Percentiles rank a stretch among this genome's conserved stretches.
phyloP scores from a whole-genome alignment of 2,797 vertebrate genomes.

The Pangasius djambal region DNA sequence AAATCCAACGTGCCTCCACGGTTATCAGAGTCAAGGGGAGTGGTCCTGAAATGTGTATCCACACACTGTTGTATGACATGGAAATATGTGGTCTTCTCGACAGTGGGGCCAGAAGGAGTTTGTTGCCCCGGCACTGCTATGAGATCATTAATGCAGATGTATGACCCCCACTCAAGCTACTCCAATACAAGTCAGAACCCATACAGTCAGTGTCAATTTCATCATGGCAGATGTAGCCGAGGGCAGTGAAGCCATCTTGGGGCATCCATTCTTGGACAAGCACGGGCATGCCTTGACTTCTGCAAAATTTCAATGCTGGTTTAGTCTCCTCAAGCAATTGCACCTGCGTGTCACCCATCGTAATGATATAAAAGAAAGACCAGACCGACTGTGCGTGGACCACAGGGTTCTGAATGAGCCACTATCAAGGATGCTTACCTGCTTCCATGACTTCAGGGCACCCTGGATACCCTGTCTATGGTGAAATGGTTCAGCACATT shows the following conservation, averaged over 20 bases:
- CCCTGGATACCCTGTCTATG: slow-evolving; percentile 43
- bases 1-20: background rate
- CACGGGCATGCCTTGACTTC: background rate
- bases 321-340: slow-evolving; percentile 35
- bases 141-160: slow-evolving; percentile 31
- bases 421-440: slow-evolving; percentile 42
- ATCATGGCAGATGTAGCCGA: slow-evolving; percentile 36
- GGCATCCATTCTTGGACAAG: slow-evolving; percentile 45
- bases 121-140: slow-evolving; percentile 27
- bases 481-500: slow-evolving; percentile 51
- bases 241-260: slow-evolving; percentile 41
- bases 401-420: slow-evolving; percentile 31
- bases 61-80: slow-evolving; percentile 14
- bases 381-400: slow-evolving; percentile 35
- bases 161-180: background rate
- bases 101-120: slow-evolving; percentile 22
- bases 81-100: slow-evolving; percentile 50
- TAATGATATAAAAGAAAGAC: slow-evolving; percentile 52
- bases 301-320: background rate
- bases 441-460: slow-evolving; percentile 48
- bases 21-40: background rate
- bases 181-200: background rate
- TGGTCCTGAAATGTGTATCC: slow-evolving; percentile 50
- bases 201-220: slow-evolving; percentile 26
- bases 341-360: slow-evolving; percentile 33